phyloP scores from a whole-genome alignment of 2,113 vertebrate genomes.

The Spilogale gracilis region DNA sequence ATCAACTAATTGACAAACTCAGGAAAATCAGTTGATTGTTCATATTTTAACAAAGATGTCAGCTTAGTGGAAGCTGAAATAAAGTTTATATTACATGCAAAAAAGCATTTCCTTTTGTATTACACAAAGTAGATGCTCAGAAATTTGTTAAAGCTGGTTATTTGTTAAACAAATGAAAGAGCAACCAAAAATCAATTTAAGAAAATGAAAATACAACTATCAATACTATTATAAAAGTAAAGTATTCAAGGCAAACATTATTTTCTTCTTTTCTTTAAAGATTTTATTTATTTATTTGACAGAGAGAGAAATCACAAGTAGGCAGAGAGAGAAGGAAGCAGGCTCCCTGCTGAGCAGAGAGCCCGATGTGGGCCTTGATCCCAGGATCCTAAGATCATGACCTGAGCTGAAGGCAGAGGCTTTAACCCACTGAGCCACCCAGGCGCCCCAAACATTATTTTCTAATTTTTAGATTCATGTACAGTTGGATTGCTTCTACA shows the following conservation, averaged over 20 bases:
- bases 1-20: slow-evolving; percentile 47
- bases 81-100: background rate
- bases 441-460: background rate
- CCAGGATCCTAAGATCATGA: no score
- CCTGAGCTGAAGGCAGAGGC: no score
- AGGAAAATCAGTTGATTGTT: background rate
- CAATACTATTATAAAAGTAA: slow-evolving; percentile 27
- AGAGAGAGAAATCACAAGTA: no score
- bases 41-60: background rate
- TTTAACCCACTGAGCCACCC: no score
- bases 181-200: slow-evolving; percentile 40
- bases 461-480: background rate
- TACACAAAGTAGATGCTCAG: background rate
- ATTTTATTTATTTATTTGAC: no score
- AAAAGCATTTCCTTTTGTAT: slow-evolving; percentile 13
- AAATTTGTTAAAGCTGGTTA: background rate
- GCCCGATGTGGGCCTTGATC: no score
- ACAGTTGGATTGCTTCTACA: background rate
- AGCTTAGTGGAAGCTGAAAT: background rate
- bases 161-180: slow-evolving; percentile 52
- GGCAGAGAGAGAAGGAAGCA: no score
- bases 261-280: no score
- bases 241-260: background rate
- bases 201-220: background rate
- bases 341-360: no score